Conservation (phyloP, 2,888 invertebrate species). For the Caenorhabditis sulstoni region DNA sequence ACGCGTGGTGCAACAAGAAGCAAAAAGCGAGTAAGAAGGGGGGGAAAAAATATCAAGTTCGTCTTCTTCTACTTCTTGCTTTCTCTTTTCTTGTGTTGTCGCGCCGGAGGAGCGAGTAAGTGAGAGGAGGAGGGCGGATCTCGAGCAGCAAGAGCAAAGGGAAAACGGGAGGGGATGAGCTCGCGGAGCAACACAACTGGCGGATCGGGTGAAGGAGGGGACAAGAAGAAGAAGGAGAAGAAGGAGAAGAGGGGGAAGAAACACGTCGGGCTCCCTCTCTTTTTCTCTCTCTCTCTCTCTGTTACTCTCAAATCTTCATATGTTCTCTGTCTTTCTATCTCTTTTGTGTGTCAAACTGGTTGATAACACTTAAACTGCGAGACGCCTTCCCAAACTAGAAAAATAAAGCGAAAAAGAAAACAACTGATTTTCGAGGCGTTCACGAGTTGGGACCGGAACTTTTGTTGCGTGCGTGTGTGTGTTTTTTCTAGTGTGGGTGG, state of each 20-base stretch:
- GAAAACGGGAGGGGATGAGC: slow-evolving; percentile 3
- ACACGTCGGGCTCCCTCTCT: neutral
- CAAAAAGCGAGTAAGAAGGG: slow-evolving; percentile 6
- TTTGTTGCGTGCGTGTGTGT: slow-evolving; percentile 5
- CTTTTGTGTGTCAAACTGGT: slow-evolving; percentile 17
- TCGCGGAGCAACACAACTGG: neutral
- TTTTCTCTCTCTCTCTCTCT: neutral
- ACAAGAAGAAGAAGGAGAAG: slow-evolving; percentile 10
- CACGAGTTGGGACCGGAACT: neutral
- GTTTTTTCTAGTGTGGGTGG: neutral
- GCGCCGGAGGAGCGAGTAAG: slow-evolving; percentile 3
- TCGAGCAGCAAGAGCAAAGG: neutral
- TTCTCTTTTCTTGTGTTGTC: neutral
- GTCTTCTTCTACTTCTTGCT: too few relatives aligned
- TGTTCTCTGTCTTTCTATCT: slow-evolving; percentile 21
- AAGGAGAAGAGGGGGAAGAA: too few relatives aligned
- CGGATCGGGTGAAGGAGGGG: neutral
- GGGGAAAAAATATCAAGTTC: slow-evolving; percentile 15
- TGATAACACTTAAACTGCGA: slow-evolving; percentile 12
- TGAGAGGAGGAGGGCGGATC: slow-evolving; percentile 10
- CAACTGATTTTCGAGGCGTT: slow-evolving; percentile 3
- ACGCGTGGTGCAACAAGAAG: neutral
- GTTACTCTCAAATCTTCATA: neutral
- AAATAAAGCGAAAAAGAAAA: neutral
- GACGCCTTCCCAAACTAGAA: neutral